A percentile compares a stretch with the other conserved stretches of the same genome.
These are phyloP conservation scores for Hesperia comma DNA, from an alignment of 2,888 invertebrate genomes.

Conservation along the genomic window DNA sequence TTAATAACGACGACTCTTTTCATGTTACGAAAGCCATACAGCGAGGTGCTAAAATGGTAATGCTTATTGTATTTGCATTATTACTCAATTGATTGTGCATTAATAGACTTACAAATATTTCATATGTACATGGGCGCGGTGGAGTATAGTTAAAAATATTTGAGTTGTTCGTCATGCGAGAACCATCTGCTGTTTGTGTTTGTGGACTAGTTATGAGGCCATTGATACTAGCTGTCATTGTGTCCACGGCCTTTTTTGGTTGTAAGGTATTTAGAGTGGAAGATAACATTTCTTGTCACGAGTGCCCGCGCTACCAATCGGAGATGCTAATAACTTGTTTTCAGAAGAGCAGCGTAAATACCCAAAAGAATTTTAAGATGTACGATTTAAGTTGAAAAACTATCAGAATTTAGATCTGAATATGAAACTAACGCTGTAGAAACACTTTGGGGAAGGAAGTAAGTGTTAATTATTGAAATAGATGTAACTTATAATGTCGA, in stretches of 20 bases:
- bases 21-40: conserved; percentile 2
- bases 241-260: background rate
- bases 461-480: no score
- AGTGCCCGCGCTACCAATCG: no score
- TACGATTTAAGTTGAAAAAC: no score
- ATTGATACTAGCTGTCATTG: conserved; percentile 21
- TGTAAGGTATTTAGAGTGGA: background rate
- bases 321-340: no score
- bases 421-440: no score
- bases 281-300: conserved; percentile 7
- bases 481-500: no score
- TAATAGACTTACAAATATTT: conserved; percentile 30
- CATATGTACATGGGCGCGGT: conserved; percentile 29
- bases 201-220: conserved; percentile 34
- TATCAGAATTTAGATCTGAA: no score
- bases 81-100: conserved; percentile 37
- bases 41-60: conserved; percentile 35
- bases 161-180: conserved; percentile 30
- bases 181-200: conserved; percentile 27
- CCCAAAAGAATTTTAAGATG: no score
- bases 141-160: conserved; percentile 22
- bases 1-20: conserved; percentile 10
- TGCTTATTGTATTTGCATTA: conserved; percentile 29
- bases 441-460: no score
- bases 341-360: no score